A percentile compares a stretch with the other conserved stretches of the same genome.
Conservation (phyloP, 2,113 vertebrate genomes). For the Trematomus loennbergii region DNA sequence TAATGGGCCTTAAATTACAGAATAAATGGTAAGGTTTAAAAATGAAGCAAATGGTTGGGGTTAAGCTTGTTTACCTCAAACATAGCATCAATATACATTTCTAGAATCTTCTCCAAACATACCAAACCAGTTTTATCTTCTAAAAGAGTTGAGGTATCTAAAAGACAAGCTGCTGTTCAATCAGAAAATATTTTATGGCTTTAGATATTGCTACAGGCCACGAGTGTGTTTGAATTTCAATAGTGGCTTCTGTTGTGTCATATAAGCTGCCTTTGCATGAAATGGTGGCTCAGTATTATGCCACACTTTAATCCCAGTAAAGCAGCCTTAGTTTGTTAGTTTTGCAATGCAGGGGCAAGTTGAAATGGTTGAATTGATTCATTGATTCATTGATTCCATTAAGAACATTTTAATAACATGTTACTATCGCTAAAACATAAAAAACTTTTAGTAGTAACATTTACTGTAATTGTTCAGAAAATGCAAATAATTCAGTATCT, state of each 20-base stretch:
- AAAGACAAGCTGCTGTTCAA: neutral
- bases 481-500: neutral
- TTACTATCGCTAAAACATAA: neutral
- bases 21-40: conserved; percentile 59
- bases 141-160: neutral
- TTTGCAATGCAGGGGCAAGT: neutral
- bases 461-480: neutral
- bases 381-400: neutral
- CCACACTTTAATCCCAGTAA: neutral
- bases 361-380: neutral
- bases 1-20: conserved; percentile 63
- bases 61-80: conserved; percentile 20
- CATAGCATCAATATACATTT: neutral
- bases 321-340: neutral
- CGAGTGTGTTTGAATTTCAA: conserved; percentile 30
- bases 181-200: conserved; percentile 19
- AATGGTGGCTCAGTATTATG: conserved; percentile 16
- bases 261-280: conserved; percentile 2
- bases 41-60: conserved; percentile 18
- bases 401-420: neutral
- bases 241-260: conserved; percentile 27
- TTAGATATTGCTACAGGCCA: conserved; percentile 3
- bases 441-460: neutral
- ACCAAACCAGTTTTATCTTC: neutral
- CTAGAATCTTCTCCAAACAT: conserved; percentile 2